Base-by-base conservation (phyloP, 2,797 vertebrate genomes). In the Ctenochaetus hawaiiensis region DNA sequence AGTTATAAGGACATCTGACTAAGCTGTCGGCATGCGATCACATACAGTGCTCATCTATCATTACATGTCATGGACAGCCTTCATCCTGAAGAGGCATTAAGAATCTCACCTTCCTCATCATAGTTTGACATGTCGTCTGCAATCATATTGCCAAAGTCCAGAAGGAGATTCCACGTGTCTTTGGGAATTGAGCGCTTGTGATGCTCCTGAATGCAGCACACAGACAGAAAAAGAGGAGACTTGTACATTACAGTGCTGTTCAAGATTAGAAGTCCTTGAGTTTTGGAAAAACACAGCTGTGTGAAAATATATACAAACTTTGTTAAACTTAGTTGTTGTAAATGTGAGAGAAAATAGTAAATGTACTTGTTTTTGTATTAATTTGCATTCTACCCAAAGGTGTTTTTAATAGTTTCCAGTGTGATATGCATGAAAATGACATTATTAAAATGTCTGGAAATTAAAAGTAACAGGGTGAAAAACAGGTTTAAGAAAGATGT, bases 111-210 rank as follows among this genome's bases (percentile, higher is more conserved):
- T 97, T 99, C 98, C 91, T 99, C 97, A 44, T 99, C 98, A 41
- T 98, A 99, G 94, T 98, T 99, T 51, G 98, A 99, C 98, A 98
- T 97, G 89, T 99, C 98, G n/a, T 98, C 98, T 88, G 96, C 96
- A 87, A 98, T 98, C 96, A 98, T 97, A 90, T 97, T 98, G 89
- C 98, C 97, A 51, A 99, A 99, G 82, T 99, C 98, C 91, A 99
- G 94, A 72, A 99, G 94, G 77, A 99, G 96, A 90, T 99, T 99
- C 97, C 98, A 99, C 1, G 98, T 98, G 89, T 99, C 97, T 91
- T 97, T 98, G 71, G 98, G 97, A 90, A 99, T 98, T 7, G 98
- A 98, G 72, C 98, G 95, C 91, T 98, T 99, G 94, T 98, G 98
- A 92, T 99, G 98, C 76, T 99, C 97, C 98, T 99, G 65, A 44